Evolutionary conservation across 2,888 invertebrate species (phyloP), one percentile per base, ranked within the genome.

Genomic region (Pollenia angustigena): DNA sequence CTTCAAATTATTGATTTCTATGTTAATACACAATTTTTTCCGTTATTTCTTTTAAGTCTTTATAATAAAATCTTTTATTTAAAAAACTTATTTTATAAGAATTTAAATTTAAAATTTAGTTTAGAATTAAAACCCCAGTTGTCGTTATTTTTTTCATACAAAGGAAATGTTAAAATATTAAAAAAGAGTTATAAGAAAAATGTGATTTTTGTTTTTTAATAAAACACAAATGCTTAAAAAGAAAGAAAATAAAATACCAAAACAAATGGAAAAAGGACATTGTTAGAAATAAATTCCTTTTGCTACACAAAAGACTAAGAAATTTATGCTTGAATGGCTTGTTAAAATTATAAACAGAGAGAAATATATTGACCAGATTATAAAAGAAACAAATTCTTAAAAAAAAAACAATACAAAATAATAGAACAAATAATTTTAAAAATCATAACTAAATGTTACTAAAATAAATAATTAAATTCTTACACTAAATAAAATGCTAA

Each of bases 381-480:
- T n/a, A n/a, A 12, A 58, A 50, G n/a, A 54, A 32, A 32, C 0
- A 32, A 32, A 32, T 32, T 32, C 32, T 32, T 12, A 64, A 16
- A 54, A 44, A 62, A 14, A 69, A n/a, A 69, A 69, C 14, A 12
- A 18, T 12, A 54, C 14, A 32, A 66, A 66, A 68, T 42, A 75
- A 74, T 23, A 60, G 11, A 68, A 16, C 12, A 72, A 81, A 54
- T 56, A 23, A 60, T 50, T 42, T 75, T 18, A 72, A 44, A 42
- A 23, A 79, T 6, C 1, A 48, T 12, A 71, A 85, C 69, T 83
- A 54, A 74, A 68, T 74, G 44, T 68, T 79, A 56, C n/a, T 48
- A 75, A 69, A 4, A 44, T 18, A 2, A 64, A 66, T 56, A 74
- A 58, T 18, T 62, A 74, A 80, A 79, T 52, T 44, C 23, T 9